phyloP scores from a whole-genome alignment of 1,140 invertebrate genomes.

The Zaprionus ghesquierei region DNA sequence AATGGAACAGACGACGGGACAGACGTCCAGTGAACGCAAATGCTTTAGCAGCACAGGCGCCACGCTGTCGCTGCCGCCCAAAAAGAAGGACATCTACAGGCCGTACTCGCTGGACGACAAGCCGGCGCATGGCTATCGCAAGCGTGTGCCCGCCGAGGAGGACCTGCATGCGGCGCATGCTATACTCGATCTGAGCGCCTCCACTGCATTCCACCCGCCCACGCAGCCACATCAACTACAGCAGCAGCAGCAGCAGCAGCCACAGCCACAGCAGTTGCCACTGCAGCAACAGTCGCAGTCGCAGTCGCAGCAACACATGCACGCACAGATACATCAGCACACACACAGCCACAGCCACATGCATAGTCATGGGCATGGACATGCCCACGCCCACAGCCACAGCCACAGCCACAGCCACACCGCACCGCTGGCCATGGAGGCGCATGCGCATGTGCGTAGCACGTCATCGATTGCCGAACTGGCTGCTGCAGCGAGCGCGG shows the following conservation, averaged over 20 bases:
- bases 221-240: constrained; percentile 82
- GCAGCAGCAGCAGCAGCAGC: constrained; percentile 59
- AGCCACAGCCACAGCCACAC: constrained; percentile 49
- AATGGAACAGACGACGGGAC: constrained; percentile 51
- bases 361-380: constrained; percentile 46
- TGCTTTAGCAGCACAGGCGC: constrained; percentile 92
- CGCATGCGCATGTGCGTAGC: constrained; percentile 65
- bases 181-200: constrained; percentile 92
- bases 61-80: constrained; percentile 90
- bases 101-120: constrained; percentile 91
- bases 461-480: constrained; percentile 78
- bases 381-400: constrained; percentile 28
- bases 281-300: constrained; percentile 33
- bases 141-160: constrained; percentile 88
- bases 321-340: no score
- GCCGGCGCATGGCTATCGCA: constrained; percentile 82
- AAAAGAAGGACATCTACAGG: constrained; percentile 94
- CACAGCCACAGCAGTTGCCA: constrained; percentile 42
- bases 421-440: constrained; percentile 39
- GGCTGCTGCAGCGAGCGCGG: constrained; percentile 74
- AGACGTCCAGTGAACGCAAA: constrained; percentile 82
- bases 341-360: constrained; percentile 32
- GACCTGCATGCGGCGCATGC: constrained; percentile 93
- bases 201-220: constrained; percentile 88
- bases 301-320: constrained; percentile 4